Conservation (phyloP, 1,140 invertebrate species). For the Vanessa tameamea region DNA sequence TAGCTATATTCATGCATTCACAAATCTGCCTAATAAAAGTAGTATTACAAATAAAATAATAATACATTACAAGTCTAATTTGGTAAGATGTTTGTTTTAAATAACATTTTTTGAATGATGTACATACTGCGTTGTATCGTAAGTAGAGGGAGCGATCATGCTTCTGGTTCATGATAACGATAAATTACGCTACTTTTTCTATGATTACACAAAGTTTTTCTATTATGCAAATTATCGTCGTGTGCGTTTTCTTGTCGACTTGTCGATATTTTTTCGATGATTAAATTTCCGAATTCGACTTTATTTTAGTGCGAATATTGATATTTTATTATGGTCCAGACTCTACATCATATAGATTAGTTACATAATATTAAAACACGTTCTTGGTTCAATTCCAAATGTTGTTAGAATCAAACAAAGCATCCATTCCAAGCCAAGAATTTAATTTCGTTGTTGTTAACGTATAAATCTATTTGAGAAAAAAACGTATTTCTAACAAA, state of each 20-base stretch:
- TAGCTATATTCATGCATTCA: no score
- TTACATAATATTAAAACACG: constrained; percentile 9
- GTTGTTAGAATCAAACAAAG: constrained; percentile 30
- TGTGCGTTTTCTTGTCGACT: background rate
- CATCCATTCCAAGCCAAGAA: constrained; percentile 25
- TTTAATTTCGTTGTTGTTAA: background rate
- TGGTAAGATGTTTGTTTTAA: no score
- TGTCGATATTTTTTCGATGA: background rate
- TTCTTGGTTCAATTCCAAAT: constrained; percentile 35
- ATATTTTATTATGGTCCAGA: background rate
- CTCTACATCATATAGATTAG: background rate
- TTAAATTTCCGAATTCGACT: no score
- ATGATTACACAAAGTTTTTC: background rate
- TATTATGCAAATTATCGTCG: background rate
- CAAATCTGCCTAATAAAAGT: no score
- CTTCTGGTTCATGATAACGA: background rate
- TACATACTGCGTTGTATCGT: no score
- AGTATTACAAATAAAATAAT: no score
- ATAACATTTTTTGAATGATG: no score
- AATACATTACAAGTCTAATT: no score
- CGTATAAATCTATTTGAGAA: background rate
- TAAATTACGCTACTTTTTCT: background rate
- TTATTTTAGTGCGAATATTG: background rate
- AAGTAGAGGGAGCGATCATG: no score
- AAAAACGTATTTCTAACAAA: background rate